Percentiles rank a stretch among this genome's conserved stretches.
Evolutionary conservation across 2,797 vertebrate species (phyloP).

Genomic region (Dryobates pubescens): DNA sequence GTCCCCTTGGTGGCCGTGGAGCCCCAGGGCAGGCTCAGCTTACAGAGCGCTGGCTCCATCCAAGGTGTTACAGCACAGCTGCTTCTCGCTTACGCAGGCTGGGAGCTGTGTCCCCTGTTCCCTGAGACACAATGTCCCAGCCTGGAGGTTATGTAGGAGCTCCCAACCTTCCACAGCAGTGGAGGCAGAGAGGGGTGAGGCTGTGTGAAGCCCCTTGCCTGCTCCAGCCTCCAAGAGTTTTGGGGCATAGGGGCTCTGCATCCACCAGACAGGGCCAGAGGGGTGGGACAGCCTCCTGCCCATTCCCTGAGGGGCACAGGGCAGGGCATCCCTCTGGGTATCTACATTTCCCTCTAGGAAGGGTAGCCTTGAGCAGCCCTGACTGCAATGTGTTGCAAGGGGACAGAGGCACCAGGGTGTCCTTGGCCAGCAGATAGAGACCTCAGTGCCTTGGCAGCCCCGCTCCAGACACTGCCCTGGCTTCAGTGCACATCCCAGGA

Average conservation of each 20-base stretch:
- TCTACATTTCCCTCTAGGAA: not conserved
- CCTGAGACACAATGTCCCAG: constrained; percentile 76
- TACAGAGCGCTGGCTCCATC: constrained; percentile 67
- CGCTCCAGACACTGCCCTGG: not conserved
- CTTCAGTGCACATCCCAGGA: not conserved
- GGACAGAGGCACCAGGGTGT: not conserved
- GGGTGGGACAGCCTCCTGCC: not conserved
- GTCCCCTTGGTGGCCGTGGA: not conserved
- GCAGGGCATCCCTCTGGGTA: not conserved
- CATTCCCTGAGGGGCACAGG: fast-evolving
- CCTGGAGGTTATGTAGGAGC: constrained; percentile 75
- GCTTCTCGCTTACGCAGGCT: constrained; percentile 66
- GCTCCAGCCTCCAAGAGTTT: not conserved
- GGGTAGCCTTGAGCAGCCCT: not conserved
- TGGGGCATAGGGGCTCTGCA: not conserved
- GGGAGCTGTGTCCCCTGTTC: constrained; percentile 72
- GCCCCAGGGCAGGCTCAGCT: constrained; percentile 2
- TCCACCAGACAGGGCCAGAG: not conserved
- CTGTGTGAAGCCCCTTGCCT: not conserved
- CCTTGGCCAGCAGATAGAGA: not conserved
- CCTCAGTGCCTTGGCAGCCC: not conserved
- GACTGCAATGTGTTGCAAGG: not conserved
- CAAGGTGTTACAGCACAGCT: constrained; percentile 66
- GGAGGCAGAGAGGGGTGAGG: not conserved
- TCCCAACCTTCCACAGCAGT: not conserved